Conservation (phyloP, 2,797 vertebrate genomes). For the Brotula barbata region DNA sequence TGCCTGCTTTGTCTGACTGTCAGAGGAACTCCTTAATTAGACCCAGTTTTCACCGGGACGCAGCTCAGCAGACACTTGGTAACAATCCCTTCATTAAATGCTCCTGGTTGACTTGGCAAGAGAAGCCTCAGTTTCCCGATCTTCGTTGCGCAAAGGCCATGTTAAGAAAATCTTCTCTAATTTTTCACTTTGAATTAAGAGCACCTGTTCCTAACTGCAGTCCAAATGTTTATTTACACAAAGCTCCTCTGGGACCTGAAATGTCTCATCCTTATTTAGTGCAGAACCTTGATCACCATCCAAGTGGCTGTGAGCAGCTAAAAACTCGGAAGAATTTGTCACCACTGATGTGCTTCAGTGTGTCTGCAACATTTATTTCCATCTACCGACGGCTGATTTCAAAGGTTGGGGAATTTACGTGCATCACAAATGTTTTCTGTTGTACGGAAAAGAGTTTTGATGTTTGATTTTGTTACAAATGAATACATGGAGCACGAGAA, state of each 20-base stretch:
- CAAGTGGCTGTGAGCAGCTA: slow-evolving; percentile 12
- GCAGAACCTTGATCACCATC: slow-evolving; percentile 4
- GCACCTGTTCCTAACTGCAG: slow-evolving; percentile 27
- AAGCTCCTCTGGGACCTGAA: slow-evolving; percentile 1
- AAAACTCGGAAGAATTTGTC: slow-evolving; percentile 2
- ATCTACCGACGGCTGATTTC: not conserved
- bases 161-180: slow-evolving; percentile 43
- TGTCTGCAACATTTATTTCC: not conserved
- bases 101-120: slow-evolving; percentile 75
- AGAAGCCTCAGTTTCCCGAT: slow-evolving; percentile 36
- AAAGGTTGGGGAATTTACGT: not conserved
- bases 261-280: slow-evolving; percentile 2
- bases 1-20: slow-evolving; percentile 73
- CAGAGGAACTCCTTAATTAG: slow-evolving; percentile 76
- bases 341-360: not conserved
- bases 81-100: slow-evolving; percentile 77
- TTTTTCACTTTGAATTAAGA: slow-evolving; percentile 44
- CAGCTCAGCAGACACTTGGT: slow-evolving; percentile 56
- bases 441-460: too few relatives aligned
- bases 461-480: not conserved
- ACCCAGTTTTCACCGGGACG: slow-evolving; percentile 54
- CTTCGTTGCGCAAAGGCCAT: slow-evolving; percentile 52
- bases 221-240: slow-evolving; percentile 33
- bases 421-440: not conserved
- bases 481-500: not conserved